Conservation (phyloP, 1,140 invertebrate genomes). For the Dreissena polymorpha region DNA sequence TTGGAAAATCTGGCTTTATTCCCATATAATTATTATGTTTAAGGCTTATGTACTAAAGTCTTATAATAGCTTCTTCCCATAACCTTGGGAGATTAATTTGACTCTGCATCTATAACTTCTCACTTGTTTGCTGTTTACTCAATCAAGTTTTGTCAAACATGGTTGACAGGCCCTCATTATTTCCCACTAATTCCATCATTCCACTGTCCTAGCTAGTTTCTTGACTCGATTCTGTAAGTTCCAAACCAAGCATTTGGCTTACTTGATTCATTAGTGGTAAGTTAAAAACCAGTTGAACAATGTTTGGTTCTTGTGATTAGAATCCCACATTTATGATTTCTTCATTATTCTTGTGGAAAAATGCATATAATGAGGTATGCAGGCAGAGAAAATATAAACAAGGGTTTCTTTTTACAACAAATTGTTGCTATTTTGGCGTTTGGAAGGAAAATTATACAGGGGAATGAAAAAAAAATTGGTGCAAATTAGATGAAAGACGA, state of each 20-base stretch:
- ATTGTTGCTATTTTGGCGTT: slow-evolving; percentile 29
- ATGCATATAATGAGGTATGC: slow-evolving; percentile 28
- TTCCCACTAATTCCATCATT: too few relatives aligned
- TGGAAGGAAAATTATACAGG: slow-evolving; percentile 9
- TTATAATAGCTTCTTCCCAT: too few relatives aligned
- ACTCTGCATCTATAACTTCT: too few relatives aligned
- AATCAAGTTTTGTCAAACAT: too few relatives aligned
- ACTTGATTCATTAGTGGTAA: slow-evolving; percentile 34
- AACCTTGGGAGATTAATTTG: too few relatives aligned
- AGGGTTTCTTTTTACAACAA: slow-evolving; percentile 19
- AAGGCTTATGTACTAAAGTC: too few relatives aligned
- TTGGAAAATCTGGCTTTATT: too few relatives aligned
- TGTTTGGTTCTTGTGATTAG: slow-evolving; percentile 44
- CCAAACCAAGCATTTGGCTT: slow-evolving; percentile 9
- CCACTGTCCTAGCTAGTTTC: too few relatives aligned
- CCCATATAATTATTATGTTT: too few relatives aligned
- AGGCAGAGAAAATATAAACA: slow-evolving; percentile 43
- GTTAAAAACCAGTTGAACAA: slow-evolving; percentile 19
- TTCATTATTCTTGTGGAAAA: slow-evolving; percentile 38
- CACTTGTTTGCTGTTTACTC: too few relatives aligned
- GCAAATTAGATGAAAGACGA: slow-evolving; percentile 50
- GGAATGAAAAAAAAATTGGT: slow-evolving; percentile 32
- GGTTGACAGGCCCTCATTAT: too few relatives aligned
- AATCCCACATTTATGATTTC: slow-evolving; percentile 52
- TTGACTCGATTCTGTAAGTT: too few relatives aligned